These are phyloP conservation scores for Nymphalis io DNA, from an alignment of 1,140 invertebrate species.

Conservation along the genomic window DNA sequence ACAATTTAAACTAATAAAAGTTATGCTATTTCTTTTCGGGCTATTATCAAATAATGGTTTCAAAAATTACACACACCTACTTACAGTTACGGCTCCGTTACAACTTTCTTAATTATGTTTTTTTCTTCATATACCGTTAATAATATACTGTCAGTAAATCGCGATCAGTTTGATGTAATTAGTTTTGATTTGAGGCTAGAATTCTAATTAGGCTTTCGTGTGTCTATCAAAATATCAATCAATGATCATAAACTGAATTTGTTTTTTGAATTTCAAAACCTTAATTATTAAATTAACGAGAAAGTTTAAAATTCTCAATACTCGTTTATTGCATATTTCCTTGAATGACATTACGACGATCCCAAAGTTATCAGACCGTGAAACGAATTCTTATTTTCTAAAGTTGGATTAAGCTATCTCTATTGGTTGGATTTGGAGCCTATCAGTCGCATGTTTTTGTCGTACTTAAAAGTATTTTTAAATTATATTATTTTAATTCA, in stretches of 20 bases:
- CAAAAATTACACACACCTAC: neutral
- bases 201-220: neutral
- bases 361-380: slow-evolving; percentile 9
- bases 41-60: neutral
- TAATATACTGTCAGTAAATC: neutral
- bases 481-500: too few species aligned
- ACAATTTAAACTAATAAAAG: too few species aligned
- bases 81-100: slow-evolving; percentile 1
- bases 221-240: neutral
- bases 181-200: neutral
- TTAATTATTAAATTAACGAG: too few species aligned
- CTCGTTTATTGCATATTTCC: slow-evolving; percentile 4
- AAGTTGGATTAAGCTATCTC: slow-evolving; percentile 7
- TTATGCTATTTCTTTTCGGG: too few species aligned
- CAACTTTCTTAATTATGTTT: neutral
- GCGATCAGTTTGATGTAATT: neutral
- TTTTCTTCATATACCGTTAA: neutral
- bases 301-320: slow-evolving; percentile 1
- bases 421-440: slow-evolving; percentile 2
- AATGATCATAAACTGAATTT: neutral
- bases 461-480: neutral
- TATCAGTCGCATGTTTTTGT: neutral
- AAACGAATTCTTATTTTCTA: slow-evolving; percentile 11
- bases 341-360: slow-evolving; percentile 10
- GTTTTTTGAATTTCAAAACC: too few species aligned